phyloP scores from a whole-genome alignment of 1,140 invertebrate species.

The Odontomachus brunneus region DNA sequence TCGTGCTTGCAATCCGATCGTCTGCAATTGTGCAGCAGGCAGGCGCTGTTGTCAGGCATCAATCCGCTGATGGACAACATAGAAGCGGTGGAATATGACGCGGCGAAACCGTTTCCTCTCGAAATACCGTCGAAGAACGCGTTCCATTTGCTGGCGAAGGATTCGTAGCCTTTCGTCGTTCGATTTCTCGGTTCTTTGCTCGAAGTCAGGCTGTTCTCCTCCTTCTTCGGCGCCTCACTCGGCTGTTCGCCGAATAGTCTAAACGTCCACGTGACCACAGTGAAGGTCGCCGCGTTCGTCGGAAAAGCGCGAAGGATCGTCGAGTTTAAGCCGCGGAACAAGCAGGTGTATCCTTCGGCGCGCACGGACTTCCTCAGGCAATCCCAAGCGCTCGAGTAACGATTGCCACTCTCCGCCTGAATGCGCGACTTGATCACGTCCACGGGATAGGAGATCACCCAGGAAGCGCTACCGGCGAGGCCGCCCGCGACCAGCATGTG shows the following conservation, averaged over 20 bases:
- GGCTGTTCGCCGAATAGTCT: constrained; percentile 76
- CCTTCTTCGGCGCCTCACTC: rapidly evolving
- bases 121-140: constrained; percentile 14
- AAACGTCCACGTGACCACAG: constrained; percentile 92
- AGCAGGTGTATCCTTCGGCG: constrained; percentile 89
- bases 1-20: neutral
- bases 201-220: neutral
- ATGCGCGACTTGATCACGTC: constrained; percentile 96
- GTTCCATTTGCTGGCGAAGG: constrained; percentile 43
- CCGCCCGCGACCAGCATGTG: constrained; percentile 92
- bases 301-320: constrained; percentile 95
- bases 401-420: constrained; percentile 89
- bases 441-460: constrained; percentile 94
- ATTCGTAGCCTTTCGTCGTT: neutral
- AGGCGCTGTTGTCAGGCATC: neutral
- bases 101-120: neutral
- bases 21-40: neutral
- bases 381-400: constrained; percentile 90
- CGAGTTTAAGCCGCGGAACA: constrained; percentile 90
- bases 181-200: neutral
- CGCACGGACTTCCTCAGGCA: constrained; percentile 90
- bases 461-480: constrained; percentile 92
- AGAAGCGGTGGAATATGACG: constrained; percentile 15
- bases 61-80: neutral
- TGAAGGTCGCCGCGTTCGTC: constrained; percentile 96